phyloP scores from a whole-genome alignment of 2,888 invertebrate genomes.

The Resseliella maxima region DNA sequence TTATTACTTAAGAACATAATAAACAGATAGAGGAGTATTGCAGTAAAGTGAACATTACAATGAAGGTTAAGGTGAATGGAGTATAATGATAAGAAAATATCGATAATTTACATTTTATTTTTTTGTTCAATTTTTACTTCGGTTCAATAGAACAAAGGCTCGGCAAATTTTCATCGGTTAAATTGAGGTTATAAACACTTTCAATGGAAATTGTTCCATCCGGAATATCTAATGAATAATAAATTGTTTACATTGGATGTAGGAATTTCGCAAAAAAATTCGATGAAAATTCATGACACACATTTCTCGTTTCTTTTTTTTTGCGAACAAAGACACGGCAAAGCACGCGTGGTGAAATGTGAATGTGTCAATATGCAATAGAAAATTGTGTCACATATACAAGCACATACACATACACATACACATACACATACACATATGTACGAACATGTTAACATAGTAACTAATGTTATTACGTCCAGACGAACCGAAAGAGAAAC shows the following conservation, averaged over 20 bases:
- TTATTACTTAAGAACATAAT: no score
- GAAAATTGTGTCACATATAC: slow-evolving; percentile 3
- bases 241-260: background rate
- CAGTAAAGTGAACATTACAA: no score
- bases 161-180: background rate
- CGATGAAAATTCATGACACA: background rate
- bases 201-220: no score
- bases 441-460: no score
- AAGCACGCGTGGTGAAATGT: slow-evolving; percentile 18
- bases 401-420: background rate
- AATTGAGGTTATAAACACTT: background rate
- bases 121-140: no score
- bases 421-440: background rate
- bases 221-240: no score
- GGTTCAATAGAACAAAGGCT: no score
- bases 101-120: no score
- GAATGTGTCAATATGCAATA: slow-evolving; percentile 1
- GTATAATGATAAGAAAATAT: no score
- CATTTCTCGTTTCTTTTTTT: background rate
- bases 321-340: background rate
- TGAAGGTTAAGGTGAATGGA: no score
- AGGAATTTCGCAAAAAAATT: no score
- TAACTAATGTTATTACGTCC: background rate
- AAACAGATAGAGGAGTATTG: no score
- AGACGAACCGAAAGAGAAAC: background rate